Evolutionary conservation across 2,888 invertebrate species (phyloP).

Genomic region (Dyspetes luteomarginatus): DNA sequence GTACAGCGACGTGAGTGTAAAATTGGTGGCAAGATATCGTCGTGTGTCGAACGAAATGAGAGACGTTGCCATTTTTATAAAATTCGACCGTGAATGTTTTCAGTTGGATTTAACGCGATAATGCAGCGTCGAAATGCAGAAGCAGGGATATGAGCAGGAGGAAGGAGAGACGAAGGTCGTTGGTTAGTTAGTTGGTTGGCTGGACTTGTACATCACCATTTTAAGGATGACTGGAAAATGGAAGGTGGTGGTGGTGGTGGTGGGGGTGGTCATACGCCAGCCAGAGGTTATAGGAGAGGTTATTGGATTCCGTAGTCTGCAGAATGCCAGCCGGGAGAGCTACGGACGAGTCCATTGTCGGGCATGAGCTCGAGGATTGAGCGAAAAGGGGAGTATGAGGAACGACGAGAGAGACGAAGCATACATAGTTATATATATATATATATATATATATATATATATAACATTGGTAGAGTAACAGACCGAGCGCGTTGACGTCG

Average conservation of each 20-base stretch:
- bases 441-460: no score
- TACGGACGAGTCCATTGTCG: constrained; percentile 68
- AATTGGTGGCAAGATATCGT: no score
- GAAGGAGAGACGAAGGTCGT: no score
- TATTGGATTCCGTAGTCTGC: constrained; percentile 69
- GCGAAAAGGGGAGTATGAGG: not conserved
- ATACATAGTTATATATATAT: no score
- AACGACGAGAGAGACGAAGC: not conserved
- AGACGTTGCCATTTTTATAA: no score
- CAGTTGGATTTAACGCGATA: constrained; percentile 54
- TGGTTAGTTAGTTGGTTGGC: no score
- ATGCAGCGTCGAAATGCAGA: constrained; percentile 38
- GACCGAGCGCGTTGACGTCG: constrained; percentile 25
- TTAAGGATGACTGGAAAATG: constrained; percentile 11
- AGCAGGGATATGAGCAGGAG: not conserved
- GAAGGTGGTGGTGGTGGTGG: not conserved
- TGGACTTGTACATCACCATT: no score
- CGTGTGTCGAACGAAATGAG: no score
- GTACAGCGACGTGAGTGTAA: no score
- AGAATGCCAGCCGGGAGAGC: constrained; percentile 61
- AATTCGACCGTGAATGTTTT: constrained; percentile 36
- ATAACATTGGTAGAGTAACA: constrained; percentile 15
- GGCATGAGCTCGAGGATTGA: not conserved
- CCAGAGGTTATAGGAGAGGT: constrained; percentile 55
- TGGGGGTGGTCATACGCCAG: constrained; percentile 21